Evolutionary conservation across 2,797 vertebrate genomes (phyloP).

Genomic region (Xenops minutus): DNA sequence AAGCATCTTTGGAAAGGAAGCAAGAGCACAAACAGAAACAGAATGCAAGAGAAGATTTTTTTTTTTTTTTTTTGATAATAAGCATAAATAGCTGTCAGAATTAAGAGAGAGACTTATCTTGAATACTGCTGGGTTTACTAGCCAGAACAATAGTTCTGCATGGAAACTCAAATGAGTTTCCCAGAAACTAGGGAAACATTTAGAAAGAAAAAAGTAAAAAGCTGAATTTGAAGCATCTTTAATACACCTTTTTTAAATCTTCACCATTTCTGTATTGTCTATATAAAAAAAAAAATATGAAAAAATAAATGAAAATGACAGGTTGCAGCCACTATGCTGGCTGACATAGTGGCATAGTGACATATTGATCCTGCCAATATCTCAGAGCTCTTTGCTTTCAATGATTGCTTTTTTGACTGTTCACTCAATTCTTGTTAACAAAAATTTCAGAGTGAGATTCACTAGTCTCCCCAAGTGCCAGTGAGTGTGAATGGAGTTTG

Average conservation of each 20-base stretch:
- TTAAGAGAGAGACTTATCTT: background rate
- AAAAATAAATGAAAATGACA: background rate
- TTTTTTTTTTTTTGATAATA: background rate
- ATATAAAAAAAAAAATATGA: background rate
- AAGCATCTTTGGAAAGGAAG: background rate
- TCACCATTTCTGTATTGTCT: background rate
- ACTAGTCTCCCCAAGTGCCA: background rate
- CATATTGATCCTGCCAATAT: background rate
- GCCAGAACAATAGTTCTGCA: background rate
- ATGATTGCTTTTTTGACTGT: background rate
- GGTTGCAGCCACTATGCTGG: background rate
- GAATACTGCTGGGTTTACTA: background rate
- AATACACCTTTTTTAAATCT: background rate
- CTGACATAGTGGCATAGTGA: background rate
- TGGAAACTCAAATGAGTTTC: background rate
- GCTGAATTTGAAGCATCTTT: background rate
- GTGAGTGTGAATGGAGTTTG: background rate
- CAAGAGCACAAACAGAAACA: background rate
- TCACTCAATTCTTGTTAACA: slow-evolving; percentile 12
- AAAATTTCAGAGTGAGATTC: background rate
- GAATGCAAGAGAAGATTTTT: background rate
- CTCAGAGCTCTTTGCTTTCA: background rate
- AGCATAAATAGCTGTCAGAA: background rate
- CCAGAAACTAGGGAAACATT: background rate
- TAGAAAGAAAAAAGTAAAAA: background rate